Percentiles rank a stretch among this genome's conserved stretches.
These are phyloP conservation scores for Apodemia mormo DNA, from an alignment of 2,888 invertebrate species.

Conservation along the genomic window DNA sequence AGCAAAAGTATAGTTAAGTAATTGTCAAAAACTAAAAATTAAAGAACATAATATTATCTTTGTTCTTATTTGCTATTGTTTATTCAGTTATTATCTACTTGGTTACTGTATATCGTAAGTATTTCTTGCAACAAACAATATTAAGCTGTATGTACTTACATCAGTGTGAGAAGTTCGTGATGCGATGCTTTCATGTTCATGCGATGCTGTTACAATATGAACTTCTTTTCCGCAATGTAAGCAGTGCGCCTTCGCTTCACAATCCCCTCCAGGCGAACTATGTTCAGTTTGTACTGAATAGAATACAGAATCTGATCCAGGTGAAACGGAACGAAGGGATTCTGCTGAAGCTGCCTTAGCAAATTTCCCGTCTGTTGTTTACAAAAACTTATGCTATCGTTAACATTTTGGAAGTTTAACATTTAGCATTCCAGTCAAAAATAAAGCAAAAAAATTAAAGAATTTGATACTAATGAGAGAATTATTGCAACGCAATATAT, in stretches of 20 bases:
- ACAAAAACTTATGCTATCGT: conserved; percentile 33
- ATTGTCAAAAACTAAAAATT: no score
- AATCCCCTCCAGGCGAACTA: conserved; percentile 73
- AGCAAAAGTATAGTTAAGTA: no score
- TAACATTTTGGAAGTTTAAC: conserved; percentile 10
- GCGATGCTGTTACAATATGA: conserved; percentile 80
- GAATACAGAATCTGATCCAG: conserved; percentile 95
- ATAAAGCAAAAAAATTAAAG: background rate
- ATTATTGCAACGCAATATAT: background rate
- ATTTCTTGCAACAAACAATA: background rate
- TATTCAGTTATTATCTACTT: background rate
- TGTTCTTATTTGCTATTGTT: no score
- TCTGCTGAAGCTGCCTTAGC: conserved; percentile 93
- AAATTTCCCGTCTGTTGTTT: conserved; percentile 63
- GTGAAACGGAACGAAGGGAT: conserved; percentile 93
- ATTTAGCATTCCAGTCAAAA: conserved; percentile 14
- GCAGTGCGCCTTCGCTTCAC: conserved; percentile 85
- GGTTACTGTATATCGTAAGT: background rate
- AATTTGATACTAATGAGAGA: conserved; percentile 16
- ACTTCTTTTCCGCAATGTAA: conserved; percentile 92
- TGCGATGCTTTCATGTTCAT: conserved; percentile 68
- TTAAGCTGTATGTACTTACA: conserved; percentile 48
- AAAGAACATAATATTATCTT: no score
- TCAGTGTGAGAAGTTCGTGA: conserved; percentile 74
- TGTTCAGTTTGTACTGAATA: conserved; percentile 89